These are phyloP conservation scores for Caenorhabditis sulstoni DNA, from an alignment of 2,888 invertebrate species.

Conservation along the genomic window DNA sequence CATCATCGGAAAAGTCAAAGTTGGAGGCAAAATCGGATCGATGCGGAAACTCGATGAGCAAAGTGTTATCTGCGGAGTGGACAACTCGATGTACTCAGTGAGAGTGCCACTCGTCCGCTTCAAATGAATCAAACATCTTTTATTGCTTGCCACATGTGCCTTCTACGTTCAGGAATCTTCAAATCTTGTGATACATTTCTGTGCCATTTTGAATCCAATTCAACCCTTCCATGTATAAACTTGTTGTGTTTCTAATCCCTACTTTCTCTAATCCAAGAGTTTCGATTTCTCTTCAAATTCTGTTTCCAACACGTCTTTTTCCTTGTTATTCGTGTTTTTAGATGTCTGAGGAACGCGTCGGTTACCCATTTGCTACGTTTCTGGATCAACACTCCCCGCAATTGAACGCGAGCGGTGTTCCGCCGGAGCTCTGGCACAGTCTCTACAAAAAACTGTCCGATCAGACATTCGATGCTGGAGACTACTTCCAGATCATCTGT, in stretches of 20 bases:
- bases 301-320: background rate
- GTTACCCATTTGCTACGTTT: slow-evolving; percentile 68
- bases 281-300: background rate
- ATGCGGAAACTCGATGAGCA: slow-evolving; percentile 61
- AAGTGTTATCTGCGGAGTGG: slow-evolving; percentile 68
- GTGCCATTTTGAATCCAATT: slow-evolving; percentile 1
- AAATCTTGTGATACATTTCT: slow-evolving; percentile 10
- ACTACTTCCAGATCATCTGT: slow-evolving; percentile 72
- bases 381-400: slow-evolving; percentile 71
- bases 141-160: slow-evolving; percentile 3
- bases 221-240: background rate
- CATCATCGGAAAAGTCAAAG: slow-evolving; percentile 63
- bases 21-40: slow-evolving; percentile 65
- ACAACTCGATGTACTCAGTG: slow-evolving; percentile 69
- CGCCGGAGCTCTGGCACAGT: slow-evolving; percentile 72
- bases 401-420: slow-evolving; percentile 71
- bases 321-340: background rate
- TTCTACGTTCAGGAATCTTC: background rate
- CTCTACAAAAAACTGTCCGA: slow-evolving; percentile 70
- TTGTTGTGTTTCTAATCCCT: background rate
- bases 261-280: background rate
- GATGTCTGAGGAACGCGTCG: slow-evolving; percentile 37
- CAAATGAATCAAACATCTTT: slow-evolving; percentile 19
- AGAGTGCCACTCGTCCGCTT: slow-evolving; percentile 62
- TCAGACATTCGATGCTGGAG: slow-evolving; percentile 76